Percentiles rank a stretch among this genome's conserved stretches.
phyloP scores from a whole-genome alignment of 64 coral and sea anemone genomes.

The Actinia equina region DNA sequence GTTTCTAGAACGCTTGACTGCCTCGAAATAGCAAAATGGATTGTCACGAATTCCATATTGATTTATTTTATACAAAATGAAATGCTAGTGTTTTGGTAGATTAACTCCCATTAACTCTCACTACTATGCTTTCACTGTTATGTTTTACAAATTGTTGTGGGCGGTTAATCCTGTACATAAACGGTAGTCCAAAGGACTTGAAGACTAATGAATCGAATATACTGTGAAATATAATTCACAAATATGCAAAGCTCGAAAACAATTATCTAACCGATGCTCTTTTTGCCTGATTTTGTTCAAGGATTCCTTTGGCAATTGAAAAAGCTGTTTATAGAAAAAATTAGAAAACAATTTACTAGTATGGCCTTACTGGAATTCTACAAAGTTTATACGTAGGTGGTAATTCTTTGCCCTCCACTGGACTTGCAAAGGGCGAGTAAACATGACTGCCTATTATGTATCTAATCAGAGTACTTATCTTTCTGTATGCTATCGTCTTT shows the following conservation, averaged over 20 bases:
- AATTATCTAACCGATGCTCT: neutral
- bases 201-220: neutral
- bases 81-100: neutral
- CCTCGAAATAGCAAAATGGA: neutral
- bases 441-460: neutral
- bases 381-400: neutral
- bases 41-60: neutral
- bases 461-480: neutral
- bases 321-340: neutral
- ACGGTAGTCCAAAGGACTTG: neutral
- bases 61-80: neutral
- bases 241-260: constrained; percentile 9
- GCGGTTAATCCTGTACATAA: neutral
- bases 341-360: neutral
- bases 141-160: neutral
- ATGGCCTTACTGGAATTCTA: neutral
- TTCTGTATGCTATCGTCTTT: neutral
- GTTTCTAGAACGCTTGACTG: neutral
- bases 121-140: neutral
- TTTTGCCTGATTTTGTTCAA: neutral
- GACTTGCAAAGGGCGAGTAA: neutral
- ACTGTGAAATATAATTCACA: neutral
- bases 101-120: neutral
- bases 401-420: neutral
- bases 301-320: neutral